phyloP scores from a whole-genome alignment of 2,113 vertebrate genomes.

The Sander vitreus region DNA sequence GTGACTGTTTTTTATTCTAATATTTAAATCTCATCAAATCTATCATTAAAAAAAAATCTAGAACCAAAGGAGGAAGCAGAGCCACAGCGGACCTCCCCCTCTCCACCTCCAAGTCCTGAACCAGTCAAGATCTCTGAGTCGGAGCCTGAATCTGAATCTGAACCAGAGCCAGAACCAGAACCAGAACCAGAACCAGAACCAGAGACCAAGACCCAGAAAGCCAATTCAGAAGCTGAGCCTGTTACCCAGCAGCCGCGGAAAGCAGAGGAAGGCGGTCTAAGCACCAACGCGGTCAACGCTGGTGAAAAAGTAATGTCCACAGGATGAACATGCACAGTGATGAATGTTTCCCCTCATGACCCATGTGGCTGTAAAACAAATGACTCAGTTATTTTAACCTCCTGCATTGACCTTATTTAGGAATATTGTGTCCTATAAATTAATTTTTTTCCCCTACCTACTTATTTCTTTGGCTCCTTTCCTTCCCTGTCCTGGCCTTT shows the following conservation, averaged over 20 bases:
- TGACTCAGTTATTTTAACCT: too few species aligned
- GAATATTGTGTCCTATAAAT: background rate
- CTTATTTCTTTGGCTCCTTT: background rate
- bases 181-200: conserved; percentile 14
- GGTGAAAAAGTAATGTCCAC: conserved; percentile 67
- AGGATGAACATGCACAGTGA: background rate
- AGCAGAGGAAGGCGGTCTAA: conserved; percentile 23
- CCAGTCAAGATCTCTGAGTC: conserved; percentile 30
- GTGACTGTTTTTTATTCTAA: background rate
- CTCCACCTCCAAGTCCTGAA: conserved; percentile 50
- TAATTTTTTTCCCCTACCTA: background rate
- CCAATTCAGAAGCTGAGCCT: conserved; percentile 41
- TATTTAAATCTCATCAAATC: background rate
- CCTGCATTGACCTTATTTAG: background rate
- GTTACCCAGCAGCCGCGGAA: conserved; percentile 80
- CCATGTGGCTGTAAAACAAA: background rate
- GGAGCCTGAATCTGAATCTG: background rate
- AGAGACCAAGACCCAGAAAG: conserved; percentile 35
- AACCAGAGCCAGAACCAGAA: background rate
- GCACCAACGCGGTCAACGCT: conserved; percentile 40
- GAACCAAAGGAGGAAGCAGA: conserved; percentile 50
- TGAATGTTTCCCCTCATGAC: background rate
- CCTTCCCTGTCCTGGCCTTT: background rate
- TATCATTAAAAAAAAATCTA: conserved; percentile 24
- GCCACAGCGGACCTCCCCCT: conserved; percentile 16